These are phyloP conservation scores for Monoplex corrugatus DNA, from an alignment of 2,888 invertebrate genomes.

Conservation along the genomic window DNA sequence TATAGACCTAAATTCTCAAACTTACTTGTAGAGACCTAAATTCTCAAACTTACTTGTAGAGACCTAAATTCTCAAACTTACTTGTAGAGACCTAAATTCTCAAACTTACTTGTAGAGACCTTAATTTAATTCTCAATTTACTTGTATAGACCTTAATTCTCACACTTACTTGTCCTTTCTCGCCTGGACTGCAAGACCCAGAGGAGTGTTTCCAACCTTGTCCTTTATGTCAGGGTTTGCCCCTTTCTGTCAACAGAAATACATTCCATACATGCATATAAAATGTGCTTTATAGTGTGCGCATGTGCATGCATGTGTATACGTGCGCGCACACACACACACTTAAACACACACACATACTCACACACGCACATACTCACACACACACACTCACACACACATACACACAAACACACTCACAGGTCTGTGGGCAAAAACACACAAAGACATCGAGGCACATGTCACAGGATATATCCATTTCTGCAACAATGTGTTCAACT, in stretches of 20 bases:
- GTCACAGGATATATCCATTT: background rate
- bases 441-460: background rate
- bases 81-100: no score
- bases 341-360: background rate
- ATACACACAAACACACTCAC: background rate
- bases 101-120: no score
- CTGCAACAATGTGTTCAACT: no score
- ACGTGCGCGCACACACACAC: background rate
- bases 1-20: no score
- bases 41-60: no score
- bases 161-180: constrained; percentile 77
- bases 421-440: no score
- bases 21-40: no score
- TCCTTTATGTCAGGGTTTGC: constrained; percentile 73
- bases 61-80: no score
- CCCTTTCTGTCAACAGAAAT: constrained; percentile 63
- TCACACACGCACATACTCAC: background rate
- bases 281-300: background rate
- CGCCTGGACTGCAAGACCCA: constrained; percentile 79
- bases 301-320: background rate
- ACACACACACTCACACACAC: background rate
- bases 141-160: no score
- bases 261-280: no score
- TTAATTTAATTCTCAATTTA: no score
- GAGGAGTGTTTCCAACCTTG: constrained; percentile 81